A percentile compares a stretch with the other conserved stretches of the same genome.
Conservation (phyloP, 2,113 vertebrate genomes). For the Tragelaphus buxtoni region DNA sequence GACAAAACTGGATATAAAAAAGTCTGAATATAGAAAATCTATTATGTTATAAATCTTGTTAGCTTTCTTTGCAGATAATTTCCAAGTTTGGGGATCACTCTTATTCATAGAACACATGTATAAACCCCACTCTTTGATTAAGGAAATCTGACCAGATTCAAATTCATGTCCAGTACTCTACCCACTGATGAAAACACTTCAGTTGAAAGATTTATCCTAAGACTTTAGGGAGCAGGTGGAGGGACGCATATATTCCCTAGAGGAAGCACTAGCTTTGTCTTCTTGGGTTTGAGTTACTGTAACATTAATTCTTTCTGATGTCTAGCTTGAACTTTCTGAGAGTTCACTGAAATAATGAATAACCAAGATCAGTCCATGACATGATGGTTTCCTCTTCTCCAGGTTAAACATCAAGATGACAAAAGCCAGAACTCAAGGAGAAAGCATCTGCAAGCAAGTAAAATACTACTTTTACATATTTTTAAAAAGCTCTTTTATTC, state of each 20-base stretch:
- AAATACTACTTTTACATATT: not conserved
- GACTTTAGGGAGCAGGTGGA: not conserved
- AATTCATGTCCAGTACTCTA: not conserved
- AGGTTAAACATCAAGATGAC: constrained; percentile 9
- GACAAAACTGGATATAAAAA: not conserved
- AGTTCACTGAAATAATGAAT: constrained; percentile 27
- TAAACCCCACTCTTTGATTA: not conserved
- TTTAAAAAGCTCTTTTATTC: not conserved
- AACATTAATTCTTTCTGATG: not conserved
- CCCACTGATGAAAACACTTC: not conserved
- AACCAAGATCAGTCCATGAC: not conserved
- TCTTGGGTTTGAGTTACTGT: not conserved
- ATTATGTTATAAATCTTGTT: not conserved
- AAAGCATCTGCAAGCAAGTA: not conserved
- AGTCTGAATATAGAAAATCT: not conserved
- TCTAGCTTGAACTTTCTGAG: constrained; percentile 19
- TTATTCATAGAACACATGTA: not conserved
- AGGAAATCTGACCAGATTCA: not conserved
- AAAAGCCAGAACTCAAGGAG: not conserved
- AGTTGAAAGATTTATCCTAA: not conserved
- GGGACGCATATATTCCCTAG: not conserved
- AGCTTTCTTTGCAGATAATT: not conserved
- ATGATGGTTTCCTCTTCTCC: not conserved
- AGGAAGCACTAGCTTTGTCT: constrained; percentile 14
- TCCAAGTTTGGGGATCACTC: constrained; percentile 14